Conservation (phyloP, 2,797 vertebrate genomes). For the Enteromius viviparus region DNA sequence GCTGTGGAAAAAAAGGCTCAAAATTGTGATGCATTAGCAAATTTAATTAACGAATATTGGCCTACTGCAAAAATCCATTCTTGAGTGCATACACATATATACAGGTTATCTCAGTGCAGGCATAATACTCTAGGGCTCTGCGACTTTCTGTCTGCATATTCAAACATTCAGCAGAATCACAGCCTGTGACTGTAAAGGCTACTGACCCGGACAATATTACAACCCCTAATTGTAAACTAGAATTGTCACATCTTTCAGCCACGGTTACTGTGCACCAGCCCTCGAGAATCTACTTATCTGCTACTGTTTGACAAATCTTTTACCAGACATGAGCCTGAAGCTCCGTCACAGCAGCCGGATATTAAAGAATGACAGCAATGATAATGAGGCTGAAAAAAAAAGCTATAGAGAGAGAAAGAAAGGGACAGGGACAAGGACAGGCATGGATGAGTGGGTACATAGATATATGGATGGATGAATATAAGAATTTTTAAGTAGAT, state of each 20-base stretch:
- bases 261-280: constrained; percentile 19
- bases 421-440: neutral
- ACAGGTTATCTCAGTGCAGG: neutral
- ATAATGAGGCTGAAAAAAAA: neutral
- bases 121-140: constrained; percentile 26
- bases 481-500: neutral
- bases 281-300: neutral
- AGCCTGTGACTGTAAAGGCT: constrained; percentile 12
- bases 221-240: constrained; percentile 16
- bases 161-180: constrained; percentile 27
- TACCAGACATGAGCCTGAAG: constrained; percentile 6
- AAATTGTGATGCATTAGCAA: neutral
- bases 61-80: neutral
- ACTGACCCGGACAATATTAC: constrained; percentile 38
- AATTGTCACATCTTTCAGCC: constrained; percentile 32
- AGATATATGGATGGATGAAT: neutral
- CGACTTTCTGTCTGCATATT: constrained; percentile 27
- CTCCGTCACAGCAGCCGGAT: neutral
- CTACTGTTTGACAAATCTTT: constrained; percentile 23
- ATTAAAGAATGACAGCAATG: neutral
- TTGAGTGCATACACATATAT: neutral
- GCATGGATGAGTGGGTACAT: neutral
- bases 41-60: constrained; percentile 18
- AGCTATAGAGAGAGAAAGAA: neutral
- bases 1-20: neutral